Conservation (phyloP, 2,113 vertebrate genomes). For the Cynocephalus volans region DNA sequence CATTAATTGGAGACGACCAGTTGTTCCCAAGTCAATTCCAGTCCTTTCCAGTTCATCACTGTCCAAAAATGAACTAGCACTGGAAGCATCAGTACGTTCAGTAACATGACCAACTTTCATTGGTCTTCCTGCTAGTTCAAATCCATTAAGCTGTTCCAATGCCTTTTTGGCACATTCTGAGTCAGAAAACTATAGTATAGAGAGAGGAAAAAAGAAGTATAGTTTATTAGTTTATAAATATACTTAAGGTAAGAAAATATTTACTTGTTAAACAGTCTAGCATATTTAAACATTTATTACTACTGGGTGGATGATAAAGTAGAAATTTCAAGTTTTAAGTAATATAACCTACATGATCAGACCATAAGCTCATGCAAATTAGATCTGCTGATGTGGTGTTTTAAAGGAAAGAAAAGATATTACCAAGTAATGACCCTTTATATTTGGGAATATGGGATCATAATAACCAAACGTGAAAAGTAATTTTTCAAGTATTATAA, state of each 20-base stretch:
- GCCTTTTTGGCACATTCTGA: slow-evolving; percentile 98
- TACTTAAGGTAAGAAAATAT: neutral
- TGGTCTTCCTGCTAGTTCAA: slow-evolving; percentile 96
- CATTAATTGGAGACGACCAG: slow-evolving; percentile 97
- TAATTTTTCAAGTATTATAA: no score
- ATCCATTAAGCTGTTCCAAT: slow-evolving; percentile 97
- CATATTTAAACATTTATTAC: no score
- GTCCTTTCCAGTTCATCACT: slow-evolving; percentile 96
- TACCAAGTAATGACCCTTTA: neutral
- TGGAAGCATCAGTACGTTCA: slow-evolving; percentile 95
- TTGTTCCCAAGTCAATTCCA: slow-evolving; percentile 97
- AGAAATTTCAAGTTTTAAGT: neutral
- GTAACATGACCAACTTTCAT: slow-evolving; percentile 99
- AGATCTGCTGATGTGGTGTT: accelerated
- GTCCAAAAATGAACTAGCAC: slow-evolving; percentile 96
- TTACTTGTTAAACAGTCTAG: neutral
- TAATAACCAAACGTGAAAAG: no score
- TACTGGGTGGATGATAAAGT: neutral
- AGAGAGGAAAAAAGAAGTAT: neutral
- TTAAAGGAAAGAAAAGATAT: neutral
- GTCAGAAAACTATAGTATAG: slow-evolving; percentile 93
- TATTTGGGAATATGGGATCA: neutral
- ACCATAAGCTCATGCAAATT: neutral
- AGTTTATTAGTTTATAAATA: neutral
- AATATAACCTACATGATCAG: neutral